These are phyloP conservation scores for Tympanuchus pallidicinctus DNA, from an alignment of 2,113 vertebrate species.

Conservation along the genomic window DNA sequence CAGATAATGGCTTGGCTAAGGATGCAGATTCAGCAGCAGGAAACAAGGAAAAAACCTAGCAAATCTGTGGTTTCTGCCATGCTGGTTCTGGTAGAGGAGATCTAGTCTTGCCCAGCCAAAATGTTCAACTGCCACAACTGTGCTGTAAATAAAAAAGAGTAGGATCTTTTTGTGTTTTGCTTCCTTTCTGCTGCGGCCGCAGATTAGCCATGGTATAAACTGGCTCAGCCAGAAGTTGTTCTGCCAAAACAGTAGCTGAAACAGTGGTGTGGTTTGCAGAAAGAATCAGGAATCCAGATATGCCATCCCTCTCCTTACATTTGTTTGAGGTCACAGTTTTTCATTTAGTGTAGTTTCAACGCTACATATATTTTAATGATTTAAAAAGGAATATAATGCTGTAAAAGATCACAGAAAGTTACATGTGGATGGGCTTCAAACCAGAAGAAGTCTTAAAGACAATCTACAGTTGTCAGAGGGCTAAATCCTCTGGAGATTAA, in stretches of 20 bases:
- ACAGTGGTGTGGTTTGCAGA: neutral
- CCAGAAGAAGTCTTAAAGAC: neutral
- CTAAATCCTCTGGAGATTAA: neutral
- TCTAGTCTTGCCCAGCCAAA: neutral
- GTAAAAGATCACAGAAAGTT: neutral
- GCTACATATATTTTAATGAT: neutral
- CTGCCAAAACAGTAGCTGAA: conserved; percentile 36
- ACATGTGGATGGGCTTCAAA: neutral
- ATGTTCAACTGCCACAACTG: neutral
- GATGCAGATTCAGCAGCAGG: neutral
- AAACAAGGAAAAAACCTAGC: neutral
- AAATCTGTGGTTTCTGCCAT: neutral
- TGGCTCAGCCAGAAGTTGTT: neutral
- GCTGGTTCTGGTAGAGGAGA: neutral
- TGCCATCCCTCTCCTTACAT: neutral
- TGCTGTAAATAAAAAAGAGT: neutral
- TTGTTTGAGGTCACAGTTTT: neutral
- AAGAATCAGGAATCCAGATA: neutral
- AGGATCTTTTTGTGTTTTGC: neutral
- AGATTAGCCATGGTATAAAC: conserved; percentile 17
- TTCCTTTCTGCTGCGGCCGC: neutral
- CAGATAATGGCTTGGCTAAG: neutral
- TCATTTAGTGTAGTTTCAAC: neutral
- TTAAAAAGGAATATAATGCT: neutral
- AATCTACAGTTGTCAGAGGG: neutral